Percentiles rank a stretch among this genome's conserved stretches.
Conservation (phyloP, 2,888 invertebrate species). For the Chrysina gloriosa region DNA sequence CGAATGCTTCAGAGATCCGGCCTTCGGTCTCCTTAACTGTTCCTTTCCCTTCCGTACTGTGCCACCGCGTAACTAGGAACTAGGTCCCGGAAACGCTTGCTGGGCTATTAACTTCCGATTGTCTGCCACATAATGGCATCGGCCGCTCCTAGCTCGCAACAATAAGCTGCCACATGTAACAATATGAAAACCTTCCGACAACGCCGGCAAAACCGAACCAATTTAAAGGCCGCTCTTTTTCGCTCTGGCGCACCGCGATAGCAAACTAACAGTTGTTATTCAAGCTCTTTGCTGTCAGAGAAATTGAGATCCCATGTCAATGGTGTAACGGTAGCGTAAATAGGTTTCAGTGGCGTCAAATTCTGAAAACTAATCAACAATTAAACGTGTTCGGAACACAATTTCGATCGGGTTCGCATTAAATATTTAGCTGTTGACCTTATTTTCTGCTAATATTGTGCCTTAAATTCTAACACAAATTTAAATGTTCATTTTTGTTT, state of each 20-base stretch:
- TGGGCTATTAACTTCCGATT: conserved; percentile 57
- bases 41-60: conserved; percentile 8
- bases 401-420: too few relatives aligned
- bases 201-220: conserved; percentile 27
- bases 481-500: too few relatives aligned
- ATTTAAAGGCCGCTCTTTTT: conserved; percentile 24
- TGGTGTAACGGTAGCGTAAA: too few relatives aligned
- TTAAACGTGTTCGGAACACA: too few relatives aligned
- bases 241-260: conserved; percentile 6
- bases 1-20: conserved; percentile 5
- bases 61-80: conserved; percentile 30
- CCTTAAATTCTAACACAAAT: too few relatives aligned
- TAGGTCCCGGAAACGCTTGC: conserved; percentile 52
- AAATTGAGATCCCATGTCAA: not conserved
- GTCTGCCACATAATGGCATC: conserved; percentile 52
- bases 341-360: too few relatives aligned
- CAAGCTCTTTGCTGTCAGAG: conserved; percentile 1
- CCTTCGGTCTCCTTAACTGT: conserved; percentile 11
- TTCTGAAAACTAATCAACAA: too few relatives aligned
- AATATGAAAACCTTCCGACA: conserved; percentile 33
- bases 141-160: conserved; percentile 49
- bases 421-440: too few relatives aligned
- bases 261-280: conserved; percentile 9
- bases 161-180: conserved; percentile 29
- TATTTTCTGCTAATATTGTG: too few relatives aligned